Base-by-base conservation (phyloP, 2,888 invertebrate species). In the Orthosia gothica region DNA sequence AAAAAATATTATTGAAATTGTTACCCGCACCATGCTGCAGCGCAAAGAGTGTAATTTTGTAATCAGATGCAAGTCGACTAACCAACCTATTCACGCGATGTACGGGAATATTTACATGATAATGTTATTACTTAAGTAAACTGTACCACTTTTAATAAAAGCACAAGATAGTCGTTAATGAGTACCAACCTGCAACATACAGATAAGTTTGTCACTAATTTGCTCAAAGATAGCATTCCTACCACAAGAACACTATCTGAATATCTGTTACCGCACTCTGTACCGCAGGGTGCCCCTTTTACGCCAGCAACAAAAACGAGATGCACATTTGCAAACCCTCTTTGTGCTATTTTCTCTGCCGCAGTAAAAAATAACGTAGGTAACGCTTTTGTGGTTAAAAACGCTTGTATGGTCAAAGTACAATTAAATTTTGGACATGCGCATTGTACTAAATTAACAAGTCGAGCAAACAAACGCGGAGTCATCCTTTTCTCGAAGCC, bases 281-380 rank as follows among this genome's bases (percentile, higher is more conserved):
- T 65, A 49, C 12, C 11, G 16, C 73, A 54, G 26, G 32, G n/a
- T 55, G 50, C 50, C 52, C 40, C 26, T 20, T 55, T 23, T 54
- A 23, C 9, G 50, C 11, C 7, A 55, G 5, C 16, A 13, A 68
- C 20, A 52, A 81, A 63, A 65, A 47, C 5, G 16, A 20, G 26
- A 58, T 74, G 75, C 64, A 65, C 75, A 74, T 69, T 74, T 57
- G 18, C 55, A 54, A 75, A 62, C 12, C n/a, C 12, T 16, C n/a
- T 65, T 79, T 69, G 65, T 74, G 54, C 15, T 45, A 45, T 70
- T 59, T 47, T 55, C 47, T n/a, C 50, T 15, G 12, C 23, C 49
- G 59, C 63, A 54, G 23, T 63, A 49, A 54, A 13, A 61, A 72
- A 62, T 18, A 62, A 65, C 20, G 20, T 47, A 61, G 16, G 12